phyloP scores from a whole-genome alignment of 2,888 invertebrate genomes.

The Amiota communis region DNA sequence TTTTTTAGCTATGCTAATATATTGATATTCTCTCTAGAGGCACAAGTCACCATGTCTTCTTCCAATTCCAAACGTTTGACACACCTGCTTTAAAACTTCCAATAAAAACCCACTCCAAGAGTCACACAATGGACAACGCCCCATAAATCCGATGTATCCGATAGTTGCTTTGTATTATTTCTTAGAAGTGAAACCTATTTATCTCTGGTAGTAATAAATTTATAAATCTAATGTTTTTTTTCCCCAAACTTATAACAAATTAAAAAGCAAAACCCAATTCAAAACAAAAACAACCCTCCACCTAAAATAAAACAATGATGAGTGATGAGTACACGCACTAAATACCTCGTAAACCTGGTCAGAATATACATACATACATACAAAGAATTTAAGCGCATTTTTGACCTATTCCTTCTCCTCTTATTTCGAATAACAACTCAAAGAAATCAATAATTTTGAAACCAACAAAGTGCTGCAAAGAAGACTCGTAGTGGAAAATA shows the following conservation, averaged over 20 bases:
- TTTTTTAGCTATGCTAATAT: too few relatives aligned
- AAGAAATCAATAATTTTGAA: conserved; percentile 61
- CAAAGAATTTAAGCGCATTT: conserved; percentile 58
- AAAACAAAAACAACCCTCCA: neutral
- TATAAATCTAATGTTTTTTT: neutral
- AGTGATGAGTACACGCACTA: neutral
- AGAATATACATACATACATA: conserved; percentile 35
- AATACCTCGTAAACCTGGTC: conserved; percentile 43
- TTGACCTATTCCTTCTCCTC: conserved; percentile 44
- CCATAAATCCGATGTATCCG: too few relatives aligned
- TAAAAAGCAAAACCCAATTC: neutral
- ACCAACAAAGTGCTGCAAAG: conserved; percentile 40
- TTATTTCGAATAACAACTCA: conserved; percentile 25
- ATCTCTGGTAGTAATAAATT: too few relatives aligned
- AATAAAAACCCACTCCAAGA: too few relatives aligned
- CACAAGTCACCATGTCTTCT: too few relatives aligned
- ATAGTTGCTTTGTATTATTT: too few relatives aligned
- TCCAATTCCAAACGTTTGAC: too few relatives aligned
- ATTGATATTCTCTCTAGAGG: too few relatives aligned
- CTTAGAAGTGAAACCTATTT: too few relatives aligned
- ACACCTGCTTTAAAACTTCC: too few relatives aligned
- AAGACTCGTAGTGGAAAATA: too few relatives aligned
- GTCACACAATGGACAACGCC: too few relatives aligned
- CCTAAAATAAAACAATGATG: neutral
- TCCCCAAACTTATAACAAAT: neutral